Percentiles rank a stretch among this genome's conserved stretches.
Conservation (phyloP, 2,113 vertebrate genomes). For the Mustelus asterias region DNA sequence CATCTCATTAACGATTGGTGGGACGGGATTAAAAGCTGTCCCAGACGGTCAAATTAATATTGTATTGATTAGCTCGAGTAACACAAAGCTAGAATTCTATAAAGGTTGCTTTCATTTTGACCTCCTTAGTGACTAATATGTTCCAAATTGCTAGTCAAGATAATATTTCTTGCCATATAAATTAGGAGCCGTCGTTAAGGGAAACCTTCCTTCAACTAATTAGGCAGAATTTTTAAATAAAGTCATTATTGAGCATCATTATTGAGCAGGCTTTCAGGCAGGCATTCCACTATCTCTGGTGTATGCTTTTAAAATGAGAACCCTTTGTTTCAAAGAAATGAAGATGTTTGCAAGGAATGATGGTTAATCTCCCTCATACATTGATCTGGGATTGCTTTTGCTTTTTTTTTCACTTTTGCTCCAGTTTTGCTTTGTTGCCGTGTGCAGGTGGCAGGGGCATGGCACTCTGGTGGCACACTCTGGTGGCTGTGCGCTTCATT, state of each 20-base stretch:
- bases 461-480: background rate
- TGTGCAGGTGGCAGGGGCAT: background rate
- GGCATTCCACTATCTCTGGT: background rate
- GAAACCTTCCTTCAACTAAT: background rate
- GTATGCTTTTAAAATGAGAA: background rate
- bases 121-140: background rate
- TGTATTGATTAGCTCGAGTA: background rate
- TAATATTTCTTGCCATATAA: background rate
- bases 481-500: background rate
- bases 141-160: background rate
- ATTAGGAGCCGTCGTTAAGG: background rate
- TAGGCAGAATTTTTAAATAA: constrained; percentile 4
- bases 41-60: constrained; percentile 6
- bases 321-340: background rate
- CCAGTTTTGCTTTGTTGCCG: background rate
- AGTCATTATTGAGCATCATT: background rate
- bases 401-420: background rate
- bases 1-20: background rate
- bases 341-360: background rate
- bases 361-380: background rate
- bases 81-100: background rate
- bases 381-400: background rate
- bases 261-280: background rate
- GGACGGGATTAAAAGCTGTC: background rate
- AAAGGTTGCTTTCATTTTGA: constrained; percentile 4